Percentiles rank a stretch among this genome's conserved stretches.
phyloP scores from a whole-genome alignment of 2,113 vertebrate species.

The Tinamus guttatus region DNA sequence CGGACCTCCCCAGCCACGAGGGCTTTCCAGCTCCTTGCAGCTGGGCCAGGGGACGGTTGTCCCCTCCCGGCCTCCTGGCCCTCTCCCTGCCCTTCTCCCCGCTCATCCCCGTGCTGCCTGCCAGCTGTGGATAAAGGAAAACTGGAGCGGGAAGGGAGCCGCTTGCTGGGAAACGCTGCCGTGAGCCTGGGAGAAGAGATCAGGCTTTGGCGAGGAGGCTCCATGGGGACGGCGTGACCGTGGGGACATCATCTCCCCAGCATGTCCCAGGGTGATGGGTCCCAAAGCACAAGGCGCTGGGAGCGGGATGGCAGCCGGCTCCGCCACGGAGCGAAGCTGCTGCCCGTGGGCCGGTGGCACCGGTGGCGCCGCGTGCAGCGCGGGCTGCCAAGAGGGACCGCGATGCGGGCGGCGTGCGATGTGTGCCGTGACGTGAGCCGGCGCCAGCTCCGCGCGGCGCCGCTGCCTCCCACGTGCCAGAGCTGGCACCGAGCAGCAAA shows the following conservation, averaged over 20 bases:
- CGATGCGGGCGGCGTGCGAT: neutral
- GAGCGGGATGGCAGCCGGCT: too few species aligned
- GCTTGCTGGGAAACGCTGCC: neutral
- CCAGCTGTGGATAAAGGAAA: neutral
- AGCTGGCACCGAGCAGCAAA: neutral
- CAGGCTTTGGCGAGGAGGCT: neutral
- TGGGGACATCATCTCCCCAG: neutral
- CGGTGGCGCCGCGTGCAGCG: neutral
- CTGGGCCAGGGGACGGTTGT: neutral
- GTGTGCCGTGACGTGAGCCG: neutral
- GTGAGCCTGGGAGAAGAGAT: fast-evolving
- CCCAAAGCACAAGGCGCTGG: too few species aligned
- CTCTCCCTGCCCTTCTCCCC: neutral
- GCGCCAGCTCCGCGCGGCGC: too few species aligned
- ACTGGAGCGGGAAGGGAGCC: neutral
- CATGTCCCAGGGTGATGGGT: too few species aligned
- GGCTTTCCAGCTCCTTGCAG: neutral
- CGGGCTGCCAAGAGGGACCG: neutral
- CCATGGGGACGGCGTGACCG: fast-evolving
- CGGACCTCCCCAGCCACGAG: neutral
- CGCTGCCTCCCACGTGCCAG: neutral
- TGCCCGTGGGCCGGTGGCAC: fast-evolving
- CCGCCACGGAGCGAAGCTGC: neutral
- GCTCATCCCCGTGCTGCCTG: fast-evolving
- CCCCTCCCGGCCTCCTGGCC: neutral